Evolutionary conservation across 2,113 vertebrate genomes (phyloP).

Genomic region (Erythrolamprus reginae): DNA sequence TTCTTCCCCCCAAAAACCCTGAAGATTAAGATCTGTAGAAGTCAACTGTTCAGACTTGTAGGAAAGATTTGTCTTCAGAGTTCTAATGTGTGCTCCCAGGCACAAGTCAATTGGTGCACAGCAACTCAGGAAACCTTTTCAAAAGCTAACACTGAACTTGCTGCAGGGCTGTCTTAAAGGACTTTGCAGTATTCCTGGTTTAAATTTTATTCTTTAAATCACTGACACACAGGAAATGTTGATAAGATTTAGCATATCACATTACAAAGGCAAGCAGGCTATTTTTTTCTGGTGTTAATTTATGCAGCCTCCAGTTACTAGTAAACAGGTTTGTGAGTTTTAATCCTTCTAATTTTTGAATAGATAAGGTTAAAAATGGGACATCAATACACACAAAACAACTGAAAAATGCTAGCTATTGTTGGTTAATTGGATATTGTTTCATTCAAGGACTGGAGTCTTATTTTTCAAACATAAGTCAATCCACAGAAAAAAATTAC

Average conservation of each 20-base stretch:
- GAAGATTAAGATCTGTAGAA: conserved; percentile 61
- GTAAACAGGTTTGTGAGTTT: not conserved
- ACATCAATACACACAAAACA: not conserved
- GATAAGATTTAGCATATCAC: conserved; percentile 10
- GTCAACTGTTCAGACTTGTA: conserved; percentile 65
- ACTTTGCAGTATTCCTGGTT: conserved; percentile 42
- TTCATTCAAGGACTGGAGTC: not conserved
- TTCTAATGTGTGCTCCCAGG: conserved; percentile 52
- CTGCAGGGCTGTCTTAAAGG: conserved; percentile 49
- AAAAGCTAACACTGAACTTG: conserved; percentile 46
- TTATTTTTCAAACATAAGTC: not conserved
- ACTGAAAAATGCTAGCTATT: not conserved
- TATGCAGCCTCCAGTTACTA: not conserved
- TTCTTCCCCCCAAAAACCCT: not conserved
- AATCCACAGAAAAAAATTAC: not conserved
- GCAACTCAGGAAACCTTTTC: conserved; percentile 55
- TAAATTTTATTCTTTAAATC: conserved; percentile 38
- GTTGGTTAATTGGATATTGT: not conserved
- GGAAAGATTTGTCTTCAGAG: conserved; percentile 48
- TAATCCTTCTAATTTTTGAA: not conserved
- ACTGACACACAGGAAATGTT: conserved; percentile 19
- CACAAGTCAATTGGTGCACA: conserved; percentile 58
- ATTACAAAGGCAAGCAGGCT: conserved; percentile 21
- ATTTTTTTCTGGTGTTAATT: not conserved
- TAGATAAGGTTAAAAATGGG: not conserved